phyloP scores from a whole-genome alignment of 2,888 invertebrate genomes.

The Silvanus unidentatus region DNA sequence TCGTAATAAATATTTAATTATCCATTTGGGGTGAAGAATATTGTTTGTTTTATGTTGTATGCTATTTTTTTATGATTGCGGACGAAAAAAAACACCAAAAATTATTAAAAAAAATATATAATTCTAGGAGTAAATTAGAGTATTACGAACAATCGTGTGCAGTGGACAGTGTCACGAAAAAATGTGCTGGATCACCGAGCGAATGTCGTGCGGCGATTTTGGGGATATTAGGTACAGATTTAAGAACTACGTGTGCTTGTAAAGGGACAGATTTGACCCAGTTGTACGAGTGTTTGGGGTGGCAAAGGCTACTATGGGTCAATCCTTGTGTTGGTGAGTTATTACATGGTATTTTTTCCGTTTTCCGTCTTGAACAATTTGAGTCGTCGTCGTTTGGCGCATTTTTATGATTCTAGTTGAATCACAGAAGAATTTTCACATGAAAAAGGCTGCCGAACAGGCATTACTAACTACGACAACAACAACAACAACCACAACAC shows the following conservation, averaged over 20 bases:
- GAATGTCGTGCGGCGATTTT: conserved; percentile 81
- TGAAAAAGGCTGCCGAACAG: conserved; percentile 51
- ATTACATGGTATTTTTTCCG: conserved; percentile 3
- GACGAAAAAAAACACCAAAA: background rate
- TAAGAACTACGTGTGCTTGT: conserved; percentile 82
- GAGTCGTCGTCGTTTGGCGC: too few species aligned
- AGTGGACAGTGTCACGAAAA: conserved; percentile 82
- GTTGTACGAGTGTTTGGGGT: conserved; percentile 81
- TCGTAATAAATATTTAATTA: conserved; percentile 2
- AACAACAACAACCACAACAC: conserved; percentile 44
- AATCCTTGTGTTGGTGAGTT: conserved; percentile 88
- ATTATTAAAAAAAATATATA: background rate
- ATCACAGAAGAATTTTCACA: conserved; percentile 83
- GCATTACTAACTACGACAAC: conserved; percentile 49
- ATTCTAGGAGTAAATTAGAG: conserved; percentile 66
- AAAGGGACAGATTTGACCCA: conserved; percentile 79
- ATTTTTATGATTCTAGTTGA: conserved; percentile 56
- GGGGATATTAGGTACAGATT: conserved; percentile 82
- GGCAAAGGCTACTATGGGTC: conserved; percentile 85
- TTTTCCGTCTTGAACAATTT: too few species aligned
- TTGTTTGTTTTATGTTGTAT: too few species aligned
- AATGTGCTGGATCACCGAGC: conserved; percentile 80
- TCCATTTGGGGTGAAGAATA: too few species aligned
- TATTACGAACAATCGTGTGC: conserved; percentile 89
- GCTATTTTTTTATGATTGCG: background rate